Base-by-base conservation (phyloP, 2,888 invertebrate genomes). In the Tachystola acroxantha region DNA sequence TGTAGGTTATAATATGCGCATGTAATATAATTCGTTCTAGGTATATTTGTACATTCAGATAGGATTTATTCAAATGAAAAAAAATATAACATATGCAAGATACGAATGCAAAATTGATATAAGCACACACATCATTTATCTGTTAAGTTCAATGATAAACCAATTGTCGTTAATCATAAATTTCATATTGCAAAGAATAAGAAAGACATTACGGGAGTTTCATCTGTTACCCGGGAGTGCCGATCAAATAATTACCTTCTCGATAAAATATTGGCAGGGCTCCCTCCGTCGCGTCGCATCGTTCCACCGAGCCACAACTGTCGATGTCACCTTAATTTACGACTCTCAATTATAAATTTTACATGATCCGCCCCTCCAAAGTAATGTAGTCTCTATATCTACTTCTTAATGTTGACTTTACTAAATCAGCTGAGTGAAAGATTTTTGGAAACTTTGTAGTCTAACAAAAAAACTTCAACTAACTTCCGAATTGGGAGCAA, bases 321-420 rank as follows among this genome's bases (percentile, higher is more conserved):
- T 80, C 84, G 84, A 74, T 87, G 87, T 88, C 87, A 87, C 86
- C 80, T 87, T 86, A 87, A 88, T 88, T 87, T 88, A 88, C 85
- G 82, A 68, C 76, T 73, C 75, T 76, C 85, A 87, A 88, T 88
- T 87, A 87, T 84, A 82, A 86, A 86, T 73, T 82, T 78, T 63
- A 74, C 74, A 77, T 76, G 70, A 62, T 57, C 58, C 24, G 7
- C 30, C 2, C n/a, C 25, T 25, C 30, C 2, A 11, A 5, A 27
- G 11, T 6, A 54, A 50, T 39, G 19, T 39, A 35, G 34, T 50
- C 63, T 42, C 40, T 69, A 47, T 38, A 2, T 11, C 12, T 12
- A 22, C 5, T 12, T 22, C 10, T 32, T 12, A 32, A 16, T 22
- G 22, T 24, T n/a, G 31, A 5, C 7, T 22, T 4, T 32, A 3